Conservation (phyloP, 2,888 invertebrate genomes). For the Drosophila buzzatii region DNA sequence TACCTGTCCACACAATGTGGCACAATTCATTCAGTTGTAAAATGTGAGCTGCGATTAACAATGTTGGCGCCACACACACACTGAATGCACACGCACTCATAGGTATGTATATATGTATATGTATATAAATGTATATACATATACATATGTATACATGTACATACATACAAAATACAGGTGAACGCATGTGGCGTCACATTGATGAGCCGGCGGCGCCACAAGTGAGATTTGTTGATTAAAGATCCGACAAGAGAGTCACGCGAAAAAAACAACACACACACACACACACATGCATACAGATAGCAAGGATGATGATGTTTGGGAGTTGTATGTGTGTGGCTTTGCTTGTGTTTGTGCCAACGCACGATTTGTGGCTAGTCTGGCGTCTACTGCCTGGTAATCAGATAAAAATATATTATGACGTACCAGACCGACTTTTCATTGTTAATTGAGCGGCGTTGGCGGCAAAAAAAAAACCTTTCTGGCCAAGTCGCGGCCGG, state of each 20-base stretch:
- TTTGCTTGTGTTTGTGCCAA: constrained; percentile 35
- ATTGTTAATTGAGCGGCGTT: constrained; percentile 74
- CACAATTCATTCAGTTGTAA: constrained; percentile 26
- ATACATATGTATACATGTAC: not conserved
- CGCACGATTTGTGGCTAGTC: constrained; percentile 65
- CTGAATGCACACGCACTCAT: not conserved
- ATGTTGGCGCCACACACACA: constrained; percentile 44
- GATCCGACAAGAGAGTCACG: constrained; percentile 73
- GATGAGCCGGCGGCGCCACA: constrained; percentile 56
- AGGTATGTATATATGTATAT: not conserved
- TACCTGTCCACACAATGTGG: constrained; percentile 15
- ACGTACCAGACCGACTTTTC: constrained; percentile 72
- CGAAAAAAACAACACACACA: constrained; percentile 47
- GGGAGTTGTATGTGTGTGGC: constrained; percentile 11
- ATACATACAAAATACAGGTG: not conserved
- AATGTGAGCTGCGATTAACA: constrained; percentile 19
- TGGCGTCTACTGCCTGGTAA: constrained; percentile 55
- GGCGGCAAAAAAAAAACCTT: constrained; percentile 55
- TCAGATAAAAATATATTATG: constrained; percentile 80
- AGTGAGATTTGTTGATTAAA: constrained; percentile 52
- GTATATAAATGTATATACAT: too few relatives aligned
- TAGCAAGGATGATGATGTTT: constrained; percentile 51
- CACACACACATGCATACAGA: constrained; percentile 14
- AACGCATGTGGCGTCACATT: constrained; percentile 49
- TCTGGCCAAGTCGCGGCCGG: constrained; percentile 52